These are phyloP conservation scores for Theretra japonica DNA, from an alignment of 2,888 invertebrate species.

Conservation along the genomic window DNA sequence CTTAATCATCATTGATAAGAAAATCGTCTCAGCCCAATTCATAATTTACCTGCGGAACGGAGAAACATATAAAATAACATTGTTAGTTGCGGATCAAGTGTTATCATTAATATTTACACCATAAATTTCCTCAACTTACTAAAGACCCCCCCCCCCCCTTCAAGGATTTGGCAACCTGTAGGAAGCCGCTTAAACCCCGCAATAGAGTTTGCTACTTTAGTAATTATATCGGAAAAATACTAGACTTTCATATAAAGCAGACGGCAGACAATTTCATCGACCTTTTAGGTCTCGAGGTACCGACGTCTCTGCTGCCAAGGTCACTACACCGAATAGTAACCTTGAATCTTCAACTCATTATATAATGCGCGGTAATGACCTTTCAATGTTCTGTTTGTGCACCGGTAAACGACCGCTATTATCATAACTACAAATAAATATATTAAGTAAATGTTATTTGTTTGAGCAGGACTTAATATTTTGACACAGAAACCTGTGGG, in stretches of 20 bases:
- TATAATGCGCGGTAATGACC: slow-evolving; percentile 40
- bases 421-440: background rate
- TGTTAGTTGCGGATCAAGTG: too few species aligned
- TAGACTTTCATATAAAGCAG: background rate
- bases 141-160: too few species aligned
- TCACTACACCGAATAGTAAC: slow-evolving; percentile 44
- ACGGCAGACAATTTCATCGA: slow-evolving; percentile 35
- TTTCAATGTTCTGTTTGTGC: slow-evolving; percentile 26
- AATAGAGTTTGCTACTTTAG: background rate
- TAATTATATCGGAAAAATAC: too few species aligned
- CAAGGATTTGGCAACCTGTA: too few species aligned
- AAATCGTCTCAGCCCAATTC: too few species aligned
- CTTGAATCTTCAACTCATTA: slow-evolving; percentile 56
- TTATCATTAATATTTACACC: too few species aligned
- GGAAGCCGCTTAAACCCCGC: too few species aligned
- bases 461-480: background rate
- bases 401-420: slow-evolving; percentile 2
- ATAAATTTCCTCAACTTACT: too few species aligned
- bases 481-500: background rate
- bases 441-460: background rate
- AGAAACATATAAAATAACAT: too few species aligned
- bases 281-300: slow-evolving; percentile 34
- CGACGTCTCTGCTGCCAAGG: slow-evolving; percentile 44
- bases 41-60: too few species aligned
- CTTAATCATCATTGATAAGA: too few species aligned